These are phyloP conservation scores for Oncorhynchus masou DNA, from an alignment of 2,113 vertebrate genomes.

Conservation along the genomic window DNA sequence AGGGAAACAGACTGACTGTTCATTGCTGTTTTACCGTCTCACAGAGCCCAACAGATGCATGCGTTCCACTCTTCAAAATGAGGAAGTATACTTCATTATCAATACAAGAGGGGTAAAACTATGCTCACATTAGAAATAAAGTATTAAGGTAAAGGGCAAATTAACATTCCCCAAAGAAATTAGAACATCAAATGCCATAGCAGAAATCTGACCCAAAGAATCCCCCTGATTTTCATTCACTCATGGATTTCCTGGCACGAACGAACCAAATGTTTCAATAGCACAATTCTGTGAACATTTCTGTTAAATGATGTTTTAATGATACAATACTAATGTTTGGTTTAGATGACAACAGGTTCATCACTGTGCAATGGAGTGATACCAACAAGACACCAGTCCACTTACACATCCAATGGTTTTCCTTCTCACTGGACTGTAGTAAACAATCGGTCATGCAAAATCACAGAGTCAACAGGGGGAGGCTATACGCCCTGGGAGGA, in stretches of 20 bases:
- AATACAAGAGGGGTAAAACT: constrained; percentile 32
- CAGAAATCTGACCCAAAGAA: constrained; percentile 39
- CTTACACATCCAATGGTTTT: constrained; percentile 34
- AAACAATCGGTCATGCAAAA: constrained; percentile 58
- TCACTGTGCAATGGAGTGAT: constrained; percentile 39
- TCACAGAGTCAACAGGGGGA: background rate
- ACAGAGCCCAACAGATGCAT: constrained; percentile 57
- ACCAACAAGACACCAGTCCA: constrained; percentile 37
- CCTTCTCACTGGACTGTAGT: constrained; percentile 48
- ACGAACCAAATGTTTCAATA: constrained; percentile 49
- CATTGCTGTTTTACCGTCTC: constrained; percentile 76
- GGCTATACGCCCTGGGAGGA: constrained; percentile 29
- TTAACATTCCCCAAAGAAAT: constrained; percentile 25
- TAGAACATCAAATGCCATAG: constrained; percentile 45
- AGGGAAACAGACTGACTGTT: constrained; percentile 33
- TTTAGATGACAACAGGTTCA: constrained; percentile 30
- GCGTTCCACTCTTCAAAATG: constrained; percentile 33
- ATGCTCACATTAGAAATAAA: constrained; percentile 56
- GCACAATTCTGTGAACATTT: constrained; percentile 30
- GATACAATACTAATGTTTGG: constrained; percentile 2
- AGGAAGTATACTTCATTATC: constrained; percentile 39
- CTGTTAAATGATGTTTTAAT: background rate
- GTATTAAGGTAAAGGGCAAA: constrained; percentile 34
- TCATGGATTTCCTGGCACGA: constrained; percentile 65
- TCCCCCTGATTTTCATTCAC: constrained; percentile 59